Base-by-base conservation (phyloP, 2,888 invertebrate genomes). In the Harpalus rufipes region DNA sequence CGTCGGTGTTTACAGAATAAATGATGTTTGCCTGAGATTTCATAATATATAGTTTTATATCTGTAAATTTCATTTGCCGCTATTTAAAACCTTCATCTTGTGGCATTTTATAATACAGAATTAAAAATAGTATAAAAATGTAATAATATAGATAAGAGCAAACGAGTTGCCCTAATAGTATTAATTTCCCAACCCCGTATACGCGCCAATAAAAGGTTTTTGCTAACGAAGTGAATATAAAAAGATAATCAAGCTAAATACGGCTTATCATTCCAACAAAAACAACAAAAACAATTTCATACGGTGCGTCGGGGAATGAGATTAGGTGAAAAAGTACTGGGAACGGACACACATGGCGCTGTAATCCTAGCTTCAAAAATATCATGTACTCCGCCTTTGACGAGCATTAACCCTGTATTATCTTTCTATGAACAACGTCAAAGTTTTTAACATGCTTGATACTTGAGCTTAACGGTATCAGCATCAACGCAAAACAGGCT, bases 181-280 rank as follows among this genome's bases (percentile, higher is more conserved):
- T 59, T 16, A 59, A 59, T 51, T 51, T 51, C 6, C 10, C 44
- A 51, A 59, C 14, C 59, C 32, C 59, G 68, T 32, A n/a, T 39
- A 39, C 21, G 32, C 63, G 39, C 39, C 39, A 68, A 68, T 68
- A 39, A 68, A 68, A 25, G 63, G 68, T 39, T 68, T 68, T 39
- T 68, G 68, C 25, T 14, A 39, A 39, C 39, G 32, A 32, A 68
- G 68, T 68, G 39, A 32, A 68, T 41, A 68, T 68, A 68, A 68
- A 68, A 68, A 68, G 63, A 68, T 68, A 68, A 68, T 68, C 68
- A 68, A 68, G 32, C 68, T 68, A 68, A 68, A 68, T 68, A 68
- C 68, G 39, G 68, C 41, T 68, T 68, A 68, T 68, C 68, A 68
- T 68, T 25, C 32, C 12, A 7, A n/a, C n/a, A 68, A 68, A 68